These are phyloP conservation scores for Apotomis turbidana DNA, from an alignment of 2,888 invertebrate genomes.

Conservation along the genomic window DNA sequence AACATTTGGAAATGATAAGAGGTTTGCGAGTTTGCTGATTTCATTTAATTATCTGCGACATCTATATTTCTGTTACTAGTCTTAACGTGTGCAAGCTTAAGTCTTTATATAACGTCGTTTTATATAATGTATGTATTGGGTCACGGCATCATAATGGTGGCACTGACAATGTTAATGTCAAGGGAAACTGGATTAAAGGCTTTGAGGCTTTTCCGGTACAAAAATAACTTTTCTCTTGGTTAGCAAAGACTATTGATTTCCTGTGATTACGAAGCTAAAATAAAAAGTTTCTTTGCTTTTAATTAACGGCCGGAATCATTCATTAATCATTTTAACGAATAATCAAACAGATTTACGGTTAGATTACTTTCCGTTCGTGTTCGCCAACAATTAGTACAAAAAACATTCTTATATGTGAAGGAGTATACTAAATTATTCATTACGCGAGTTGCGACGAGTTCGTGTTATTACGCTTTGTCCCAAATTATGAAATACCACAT, in stretches of 20 bases:
- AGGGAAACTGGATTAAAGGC: conserved; percentile 68
- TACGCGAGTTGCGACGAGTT: conserved; percentile 1
- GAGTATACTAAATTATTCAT: conserved; percentile 6
- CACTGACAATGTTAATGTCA: conserved; percentile 41
- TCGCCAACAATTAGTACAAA: conserved; percentile 12
- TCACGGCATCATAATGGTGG: not conserved
- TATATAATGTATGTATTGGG: not conserved
- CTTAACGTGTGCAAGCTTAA: too few species aligned
- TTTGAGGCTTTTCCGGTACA: conserved; percentile 48
- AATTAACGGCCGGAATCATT: not conserved
- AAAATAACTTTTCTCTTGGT: conserved; percentile 43
- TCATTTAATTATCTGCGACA: too few species aligned
- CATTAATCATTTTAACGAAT: not conserved
- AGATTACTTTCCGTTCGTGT: conserved; percentile 23
- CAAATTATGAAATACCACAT: conserved; percentile 31
- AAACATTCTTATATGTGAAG: not conserved
- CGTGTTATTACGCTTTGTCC: conserved; percentile 7
- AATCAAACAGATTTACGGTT: conserved; percentile 15
- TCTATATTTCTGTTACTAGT: too few species aligned
- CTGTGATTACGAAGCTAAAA: not conserved
- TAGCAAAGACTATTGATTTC: conserved; percentile 11
- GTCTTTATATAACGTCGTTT: too few species aligned
- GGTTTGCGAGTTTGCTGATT: too few species aligned
- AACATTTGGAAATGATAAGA: too few species aligned
- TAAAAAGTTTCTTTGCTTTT: not conserved